Conservation (phyloP, 2,888 invertebrate genomes). For the Platerodrilus igneus region DNA sequence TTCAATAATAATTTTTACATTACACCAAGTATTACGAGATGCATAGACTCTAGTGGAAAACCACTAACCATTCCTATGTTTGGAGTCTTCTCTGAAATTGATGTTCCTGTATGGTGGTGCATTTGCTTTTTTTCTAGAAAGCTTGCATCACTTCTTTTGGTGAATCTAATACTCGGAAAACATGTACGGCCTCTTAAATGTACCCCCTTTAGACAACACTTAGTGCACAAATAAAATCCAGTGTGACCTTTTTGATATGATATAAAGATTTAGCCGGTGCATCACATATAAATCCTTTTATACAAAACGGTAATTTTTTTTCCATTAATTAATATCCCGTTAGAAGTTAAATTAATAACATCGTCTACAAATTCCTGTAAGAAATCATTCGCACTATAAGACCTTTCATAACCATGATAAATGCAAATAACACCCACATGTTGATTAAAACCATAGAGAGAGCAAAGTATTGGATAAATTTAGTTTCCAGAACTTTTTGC, state of each 20-base stretch:
- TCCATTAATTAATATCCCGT: not conserved
- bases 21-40: conserved; percentile 13
- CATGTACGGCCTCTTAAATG: conserved; percentile 9
- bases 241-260: conserved; percentile 13
- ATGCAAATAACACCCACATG: too few relatives aligned
- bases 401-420: too few relatives aligned
- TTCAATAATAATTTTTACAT: conserved; percentile 11
- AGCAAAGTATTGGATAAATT: too few relatives aligned
- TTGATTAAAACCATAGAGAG: too few relatives aligned
- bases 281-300: conserved; percentile 9
- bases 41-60: conserved; percentile 17
- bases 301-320: not conserved
- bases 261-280: conserved; percentile 12
- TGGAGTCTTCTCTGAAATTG: conserved; percentile 5
- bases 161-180: too few relatives aligned
- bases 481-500: too few relatives aligned
- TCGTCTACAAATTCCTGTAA: too few relatives aligned
- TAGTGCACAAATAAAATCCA: conserved; percentile 11
- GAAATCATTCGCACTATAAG: too few relatives aligned
- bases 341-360: conserved; percentile 7
- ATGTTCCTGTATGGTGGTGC: conserved; percentile 12
- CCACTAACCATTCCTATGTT: conserved; percentile 5
- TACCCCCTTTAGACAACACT: conserved; percentile 4
- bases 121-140: conserved; percentile 11
- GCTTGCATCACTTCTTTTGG: conserved; percentile 7